phyloP scores from a whole-genome alignment of 2,797 vertebrate genomes.

The Philypnodon macrostomus region DNA sequence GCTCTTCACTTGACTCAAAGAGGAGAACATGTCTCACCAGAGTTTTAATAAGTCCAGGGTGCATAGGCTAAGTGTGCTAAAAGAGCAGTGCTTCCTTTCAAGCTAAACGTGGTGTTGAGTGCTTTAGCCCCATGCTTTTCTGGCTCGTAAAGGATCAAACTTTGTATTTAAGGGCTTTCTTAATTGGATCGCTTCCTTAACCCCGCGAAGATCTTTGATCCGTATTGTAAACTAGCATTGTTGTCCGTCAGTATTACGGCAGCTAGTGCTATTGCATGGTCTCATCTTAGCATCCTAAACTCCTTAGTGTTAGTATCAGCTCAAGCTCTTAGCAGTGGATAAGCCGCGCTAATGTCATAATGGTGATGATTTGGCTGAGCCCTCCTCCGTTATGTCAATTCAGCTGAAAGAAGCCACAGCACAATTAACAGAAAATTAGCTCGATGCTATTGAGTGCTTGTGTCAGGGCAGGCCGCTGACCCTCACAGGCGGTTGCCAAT shows the following conservation, averaged over 20 bases:
- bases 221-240: conserved; percentile 75
- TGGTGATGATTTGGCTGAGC: conserved; percentile 77
- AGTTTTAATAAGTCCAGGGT: conserved; percentile 67
- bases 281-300: conserved; percentile 79
- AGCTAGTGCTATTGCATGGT: conserved; percentile 67
- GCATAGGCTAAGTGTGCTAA: conserved; percentile 55
- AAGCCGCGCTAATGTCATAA: conserved; percentile 80
- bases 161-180: conserved; percentile 50
- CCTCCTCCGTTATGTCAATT: conserved; percentile 73
- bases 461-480: conserved; percentile 58
- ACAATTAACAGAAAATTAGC: conserved; percentile 77
- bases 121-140: conserved; percentile 52
- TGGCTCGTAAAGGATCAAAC: conserved; percentile 41
- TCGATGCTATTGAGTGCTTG: conserved; percentile 62
- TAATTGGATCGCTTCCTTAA: conserved; percentile 75
- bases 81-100: conserved; percentile 64
- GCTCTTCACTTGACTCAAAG: conserved; percentile 77
- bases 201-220: conserved; percentile 69
- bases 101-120: conserved; percentile 67
- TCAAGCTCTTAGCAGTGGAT: conserved; percentile 78
- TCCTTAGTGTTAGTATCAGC: conserved; percentile 79
- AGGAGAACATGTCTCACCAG: too few species aligned
- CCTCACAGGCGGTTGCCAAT: conserved; percentile 45
- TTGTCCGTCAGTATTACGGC: conserved; percentile 73
- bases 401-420: conserved; percentile 63